Base-by-base conservation (phyloP, 1,140 invertebrate species). In the Drosophila sucinea region DNA sequence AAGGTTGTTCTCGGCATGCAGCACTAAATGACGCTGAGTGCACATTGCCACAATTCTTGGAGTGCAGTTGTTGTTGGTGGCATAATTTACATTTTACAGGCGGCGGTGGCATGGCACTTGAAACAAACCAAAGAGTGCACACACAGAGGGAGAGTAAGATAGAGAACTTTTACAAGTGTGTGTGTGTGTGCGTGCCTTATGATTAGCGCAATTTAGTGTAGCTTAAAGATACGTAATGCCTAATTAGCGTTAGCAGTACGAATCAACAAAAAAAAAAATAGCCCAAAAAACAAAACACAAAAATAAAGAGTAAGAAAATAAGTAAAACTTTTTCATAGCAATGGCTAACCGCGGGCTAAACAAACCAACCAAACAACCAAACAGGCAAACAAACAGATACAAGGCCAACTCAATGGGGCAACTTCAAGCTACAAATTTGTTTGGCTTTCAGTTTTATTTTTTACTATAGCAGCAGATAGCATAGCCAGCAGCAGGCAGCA, bases 341-440 rank as follows among this genome's bases (percentile, higher is more conserved):
- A 85, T 72, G 61, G 78, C 74, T 75, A 85, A 77, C 81, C 81
- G 73, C 81, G 61, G 73, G 81, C 79, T 63, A 79, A 70, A 57
- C 66, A 70, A 75, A 74, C 57, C 61, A 38, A 67, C 63, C 5
- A 30, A 41, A 41, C 47, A 71, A 63, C 35, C 38, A 30, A 27
- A 27, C 44, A 30, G 44, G 60, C 47, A 41, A 35, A 62, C 57
- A 70, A 68, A 69, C 73, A 40, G 51, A 75, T 51, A 63, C 60
- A 67, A 69, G 58, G 66, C 65, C 71, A 83, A 70, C 81, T 80
- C 66, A 83, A 80, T 83, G 81, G 81, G 56, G 54, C 78, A 86
- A 81, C 81, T 81, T 74, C 54, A 84, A 85, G 77, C 82, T 78
- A 69, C 78, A 86, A 85, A 81, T 86, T 85, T 81, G 82, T 85